A percentile compares a stretch with the other conserved stretches of the same genome.
Conservation (phyloP, 2,113 vertebrate species). For the Vireo altiloquus region DNA sequence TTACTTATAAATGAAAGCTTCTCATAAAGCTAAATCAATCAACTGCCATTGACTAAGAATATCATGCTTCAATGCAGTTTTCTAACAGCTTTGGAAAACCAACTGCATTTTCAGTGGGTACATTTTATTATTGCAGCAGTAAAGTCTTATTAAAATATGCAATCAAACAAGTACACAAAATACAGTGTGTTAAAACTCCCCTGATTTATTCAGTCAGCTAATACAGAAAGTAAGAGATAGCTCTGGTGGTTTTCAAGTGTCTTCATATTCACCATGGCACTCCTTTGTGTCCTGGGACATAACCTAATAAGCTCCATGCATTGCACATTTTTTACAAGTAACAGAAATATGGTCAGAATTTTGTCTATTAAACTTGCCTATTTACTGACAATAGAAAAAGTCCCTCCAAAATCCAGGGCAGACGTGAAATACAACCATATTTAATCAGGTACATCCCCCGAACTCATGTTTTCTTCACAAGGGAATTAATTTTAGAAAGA, state of each 20-base stretch:
- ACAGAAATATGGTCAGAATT: background rate
- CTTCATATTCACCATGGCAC: background rate
- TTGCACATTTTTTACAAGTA: background rate
- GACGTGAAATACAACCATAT: background rate
- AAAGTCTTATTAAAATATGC: background rate
- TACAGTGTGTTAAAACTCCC: background rate
- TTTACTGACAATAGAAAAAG: background rate
- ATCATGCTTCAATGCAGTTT: background rate
- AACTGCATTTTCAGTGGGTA: background rate
- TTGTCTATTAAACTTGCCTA: background rate
- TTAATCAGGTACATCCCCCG: background rate
- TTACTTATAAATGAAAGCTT: background rate
- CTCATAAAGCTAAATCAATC: background rate
- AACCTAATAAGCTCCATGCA: background rate
- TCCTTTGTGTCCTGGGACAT: background rate
- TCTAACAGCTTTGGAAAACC: background rate
- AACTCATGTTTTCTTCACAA: background rate
- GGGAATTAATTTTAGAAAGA: background rate
- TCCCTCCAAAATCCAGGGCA: background rate
- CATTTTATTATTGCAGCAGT: background rate
- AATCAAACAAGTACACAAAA: background rate
- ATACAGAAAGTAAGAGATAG: background rate
- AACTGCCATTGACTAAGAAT: background rate
- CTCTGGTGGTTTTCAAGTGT: background rate
- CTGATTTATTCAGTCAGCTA: background rate